A percentile compares a stretch with the other conserved stretches of the same genome.
phyloP scores from a whole-genome alignment of 2,797 vertebrate species.

The Smutsia gigantea region DNA sequence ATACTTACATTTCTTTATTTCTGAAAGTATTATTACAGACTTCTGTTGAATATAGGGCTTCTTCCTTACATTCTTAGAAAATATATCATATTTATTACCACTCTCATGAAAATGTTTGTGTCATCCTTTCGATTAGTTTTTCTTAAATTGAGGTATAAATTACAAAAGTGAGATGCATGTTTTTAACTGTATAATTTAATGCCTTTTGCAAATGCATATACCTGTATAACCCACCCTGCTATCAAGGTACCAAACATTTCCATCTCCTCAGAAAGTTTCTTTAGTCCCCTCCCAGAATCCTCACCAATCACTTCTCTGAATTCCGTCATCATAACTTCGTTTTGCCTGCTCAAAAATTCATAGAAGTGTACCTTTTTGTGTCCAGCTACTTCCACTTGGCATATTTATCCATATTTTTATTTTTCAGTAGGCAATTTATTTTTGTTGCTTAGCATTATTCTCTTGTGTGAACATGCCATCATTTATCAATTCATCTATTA shows the following conservation, averaged over 20 bases:
- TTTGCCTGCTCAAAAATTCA: not conserved
- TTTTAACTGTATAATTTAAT: not conserved
- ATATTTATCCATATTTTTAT: not conserved
- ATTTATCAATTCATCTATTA: not conserved
- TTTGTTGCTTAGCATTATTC: not conserved
- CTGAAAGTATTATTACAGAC: not conserved
- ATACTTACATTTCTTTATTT: slow-evolving; percentile 1
- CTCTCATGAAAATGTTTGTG: not conserved
- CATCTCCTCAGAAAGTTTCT: not conserved
- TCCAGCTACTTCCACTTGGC: not conserved
- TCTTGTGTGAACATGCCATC: not conserved
- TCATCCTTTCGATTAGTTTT: not conserved
- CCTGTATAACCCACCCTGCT: not conserved
- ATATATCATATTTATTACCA: not conserved
- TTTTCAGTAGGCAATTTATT: not conserved
- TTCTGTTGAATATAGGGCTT: not conserved
- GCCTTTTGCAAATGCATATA: not conserved
- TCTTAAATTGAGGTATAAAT: not conserved
- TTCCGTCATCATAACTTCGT: not conserved
- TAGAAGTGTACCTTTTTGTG: not conserved
- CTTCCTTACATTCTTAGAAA: not conserved
- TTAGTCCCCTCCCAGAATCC: not conserved
- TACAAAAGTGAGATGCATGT: not conserved
- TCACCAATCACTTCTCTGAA: not conserved
- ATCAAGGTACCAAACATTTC: not conserved